Base-by-base conservation (phyloP, 2,888 invertebrate genomes). In the Rhaphigaster nebulosa region DNA sequence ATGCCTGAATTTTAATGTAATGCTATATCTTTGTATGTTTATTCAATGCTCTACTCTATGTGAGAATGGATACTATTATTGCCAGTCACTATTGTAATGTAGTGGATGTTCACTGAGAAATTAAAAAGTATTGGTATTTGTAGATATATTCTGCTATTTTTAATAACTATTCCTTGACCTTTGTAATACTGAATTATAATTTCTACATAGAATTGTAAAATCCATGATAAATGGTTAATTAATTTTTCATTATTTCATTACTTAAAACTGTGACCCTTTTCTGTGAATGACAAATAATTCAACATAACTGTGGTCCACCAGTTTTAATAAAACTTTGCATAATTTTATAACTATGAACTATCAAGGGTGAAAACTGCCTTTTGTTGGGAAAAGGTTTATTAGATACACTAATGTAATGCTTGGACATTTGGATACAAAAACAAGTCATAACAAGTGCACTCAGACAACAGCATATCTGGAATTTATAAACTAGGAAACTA, bases 201-300 rank as follows among this genome's bases (percentile, higher is more conserved):
- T 45, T 84, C n/a, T 45, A 45, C n/a, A 84, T 26, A 76, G 26
- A 15, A 84, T 45, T 84, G 45, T 84, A 50, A 84, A 45, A 84
- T 26, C n/a, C n/a, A n/a, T 45, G 50, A 84, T 84, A 84, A 84
- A 84, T n/a, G 84, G 26, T 84, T 45, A 45, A 45, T 84, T 45
- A 84, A 41, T 84, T 84, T 84, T 45, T 84, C n/a, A 84, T 84
- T n/a, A 84, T 84, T 45, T 50, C n/a, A 84, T 84, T 84, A 50
- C 12, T 45, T 84, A 13, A 23, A 84, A 84, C 29, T 20, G n/a
- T 45, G 12, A 84, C 41, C 84, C 45, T 45, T 45, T 84, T 41
- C n/a, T 20, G 1, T 65, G 29, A 29, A 15, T 29, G 29, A 65
- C n/a, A n/a, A 29, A 65, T 29, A 65, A 65, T 15, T n/a, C 29